Conservation (phyloP, 2,888 invertebrate species). For the Deilephila porcellus region DNA sequence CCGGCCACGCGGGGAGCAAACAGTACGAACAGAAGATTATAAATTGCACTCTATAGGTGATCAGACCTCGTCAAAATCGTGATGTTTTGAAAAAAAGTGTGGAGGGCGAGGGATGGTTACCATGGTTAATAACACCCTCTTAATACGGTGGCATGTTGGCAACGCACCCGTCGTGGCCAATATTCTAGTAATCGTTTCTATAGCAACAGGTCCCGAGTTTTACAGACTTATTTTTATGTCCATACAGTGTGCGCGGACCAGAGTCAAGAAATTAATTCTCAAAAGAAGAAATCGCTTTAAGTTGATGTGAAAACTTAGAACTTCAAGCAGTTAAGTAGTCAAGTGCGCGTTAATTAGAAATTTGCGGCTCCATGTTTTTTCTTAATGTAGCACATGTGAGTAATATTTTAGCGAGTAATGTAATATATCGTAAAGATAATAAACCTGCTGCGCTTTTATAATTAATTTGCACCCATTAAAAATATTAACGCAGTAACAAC, state of each 20-base stretch:
- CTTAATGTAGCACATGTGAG: neutral
- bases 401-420: neutral
- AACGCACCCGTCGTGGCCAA: slow-evolving; percentile 46
- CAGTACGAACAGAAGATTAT: slow-evolving; percentile 74
- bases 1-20: slow-evolving; percentile 57
- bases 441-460: neutral
- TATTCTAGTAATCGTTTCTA: slow-evolving; percentile 55
- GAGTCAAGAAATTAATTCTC: slow-evolving; percentile 54
- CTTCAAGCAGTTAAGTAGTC: slow-evolving; percentile 42
- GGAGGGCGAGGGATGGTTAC: slow-evolving; percentile 73
- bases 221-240: slow-evolving; percentile 60
- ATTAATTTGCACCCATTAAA: neutral
- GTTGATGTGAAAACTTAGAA: slow-evolving; percentile 44
- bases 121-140: slow-evolving; percentile 79
- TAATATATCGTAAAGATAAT: neutral
- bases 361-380: slow-evolving; percentile 12
- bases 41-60: slow-evolving; percentile 77
- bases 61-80: slow-evolving; percentile 74
- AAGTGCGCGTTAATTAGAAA: slow-evolving; percentile 25
- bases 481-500: slow-evolving; percentile 4
- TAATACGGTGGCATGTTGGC: slow-evolving; percentile 59
- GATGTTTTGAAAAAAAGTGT: slow-evolving; percentile 75
- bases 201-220: slow-evolving; percentile 73
- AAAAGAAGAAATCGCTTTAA: slow-evolving; percentile 58
- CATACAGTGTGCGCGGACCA: slow-evolving; percentile 57